Evolutionary conservation across 1,140 invertebrate species (phyloP), one percentile per base, ranked within the genome.

Genomic region (Bombus impatiens): DNA sequence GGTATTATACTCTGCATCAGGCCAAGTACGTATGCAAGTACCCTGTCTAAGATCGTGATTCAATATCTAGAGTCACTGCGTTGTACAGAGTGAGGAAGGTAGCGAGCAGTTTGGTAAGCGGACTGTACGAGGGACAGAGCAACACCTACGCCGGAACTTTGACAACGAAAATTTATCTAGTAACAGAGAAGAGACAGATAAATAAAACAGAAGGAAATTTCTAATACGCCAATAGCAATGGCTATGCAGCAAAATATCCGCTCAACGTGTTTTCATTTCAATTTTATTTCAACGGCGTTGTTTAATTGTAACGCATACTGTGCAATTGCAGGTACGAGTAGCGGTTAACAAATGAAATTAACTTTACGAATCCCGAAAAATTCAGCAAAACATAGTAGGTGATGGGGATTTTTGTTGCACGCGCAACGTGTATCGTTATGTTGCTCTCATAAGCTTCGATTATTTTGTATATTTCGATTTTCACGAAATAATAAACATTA

Each of bases 111-210:
- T 53, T 53, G 47, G 5, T 2, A 18, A 53, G 47, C 6, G 18
- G 0, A 6, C 47, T 53, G 47, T 53, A 0, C 0, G 6, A 53
- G 6, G 47, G 18, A 8, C 5, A 22, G 18, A 53, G 47, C 47
- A 2, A 53, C 6, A 0, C 1, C 0, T 22, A 8, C 5, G 47
- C 18, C 47, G 35, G 5, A 32, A 2, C n/a, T 5, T 15, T 5
- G 5, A 15, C 32, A 32, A 2, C 0, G 37, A 37, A 28, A 35
- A 81, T 32, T 37, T 3, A 18, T 25, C 13, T 15, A 35, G 2
- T 4, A 62, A 35, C 13, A 3, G 9, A 0, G 1, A 37, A 40
- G 4, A 62, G 12, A 62, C 2, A 53, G 40, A 10, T 22, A 22
- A 35, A 3, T 1, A 25, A 25, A 6, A 22, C n/a, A 18, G 28